Base-by-base conservation (phyloP, 1,140 invertebrate species). In the Drosophila guanche region DNA sequence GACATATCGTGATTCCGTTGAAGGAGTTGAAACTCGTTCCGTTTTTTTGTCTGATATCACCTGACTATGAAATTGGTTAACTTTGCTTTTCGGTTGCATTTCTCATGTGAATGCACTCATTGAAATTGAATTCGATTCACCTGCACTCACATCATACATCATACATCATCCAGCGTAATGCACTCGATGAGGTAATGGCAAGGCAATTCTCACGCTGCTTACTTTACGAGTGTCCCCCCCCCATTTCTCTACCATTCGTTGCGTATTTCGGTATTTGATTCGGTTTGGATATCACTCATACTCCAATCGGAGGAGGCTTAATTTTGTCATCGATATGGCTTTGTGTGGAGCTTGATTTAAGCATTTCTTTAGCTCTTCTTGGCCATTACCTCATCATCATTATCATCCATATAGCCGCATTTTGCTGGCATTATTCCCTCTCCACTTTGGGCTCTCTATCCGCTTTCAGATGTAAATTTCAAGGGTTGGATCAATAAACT, bases 381-480 rank as follows among this genome's bases (percentile, higher is more conserved):
- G 20, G 12, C 60, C 52, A 65, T 67, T 67, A 67, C 63, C 63
- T 67, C 63, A 67, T 20, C 59, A 20, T 8, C 22, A 29, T 51
- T 47, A 16, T 10, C 3, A 10, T 10, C 8, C 10, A 33, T 33
- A 33, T 33, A 23, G 16, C 33, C 23, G 16, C 5, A 23, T 6
- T 20, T n/a, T 29, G 12, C 23, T 47, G 27, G 60, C 22, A 29
- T 41, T 14, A 12, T 50, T 12, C 10, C 10, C 5, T 7, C 14
- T 25, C 27, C 12, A 10, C 8, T 40, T 25, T n/a, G 3, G 33
- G 3, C 33, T 37, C 33, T 37, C 8, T 4, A 37, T 16, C 5
- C 20, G 60, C 60, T 54, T 67, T 67, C 41, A 46, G 29, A 67
- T 67, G 63, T 60, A 65, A 67, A 67, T 67, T 22, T 16, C 27